Evolutionary conservation across 2,113 vertebrate genomes (phyloP).

Genomic region (Tachysurus fulvidraco): DNA sequence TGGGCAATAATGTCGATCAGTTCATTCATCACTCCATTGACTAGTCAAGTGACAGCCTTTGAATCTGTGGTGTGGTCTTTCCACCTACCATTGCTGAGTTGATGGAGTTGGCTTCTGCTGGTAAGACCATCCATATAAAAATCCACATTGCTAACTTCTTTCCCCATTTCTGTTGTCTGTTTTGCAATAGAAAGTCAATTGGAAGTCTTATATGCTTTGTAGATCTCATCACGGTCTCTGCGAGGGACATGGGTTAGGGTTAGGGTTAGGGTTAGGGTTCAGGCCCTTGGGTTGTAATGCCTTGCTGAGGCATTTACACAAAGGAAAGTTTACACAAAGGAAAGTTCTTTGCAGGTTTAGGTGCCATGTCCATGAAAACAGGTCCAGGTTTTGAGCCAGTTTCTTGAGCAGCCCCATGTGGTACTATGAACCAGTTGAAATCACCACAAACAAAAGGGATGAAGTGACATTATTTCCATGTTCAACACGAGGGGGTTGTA

Average conservation of each 20-base stretch:
- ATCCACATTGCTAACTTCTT: not conserved
- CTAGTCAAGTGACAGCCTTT: not conserved
- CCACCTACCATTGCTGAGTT: not conserved
- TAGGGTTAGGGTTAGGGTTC: too few species aligned
- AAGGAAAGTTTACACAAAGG: not conserved
- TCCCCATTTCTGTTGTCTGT: not conserved
- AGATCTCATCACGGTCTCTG: not conserved
- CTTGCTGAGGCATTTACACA: not conserved
- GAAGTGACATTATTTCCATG: not conserved
- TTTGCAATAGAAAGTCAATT: not conserved
- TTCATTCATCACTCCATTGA: not conserved
- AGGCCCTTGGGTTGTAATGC: not conserved
- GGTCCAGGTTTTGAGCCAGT: not conserved
- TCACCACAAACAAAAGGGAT: not conserved
- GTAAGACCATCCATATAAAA: not conserved
- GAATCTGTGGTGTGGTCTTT: not conserved
- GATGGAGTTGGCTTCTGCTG: not conserved
- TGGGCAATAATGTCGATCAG: not conserved
- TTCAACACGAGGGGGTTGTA: not conserved
- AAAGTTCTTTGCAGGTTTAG: not conserved
- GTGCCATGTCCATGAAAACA: not conserved
- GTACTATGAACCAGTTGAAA: not conserved
- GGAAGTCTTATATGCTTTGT: not conserved
- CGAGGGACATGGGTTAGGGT: too few species aligned
- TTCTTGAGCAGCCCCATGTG: not conserved